Percentiles rank a stretch among this genome's conserved stretches.
phyloP scores from a whole-genome alignment of 1,140 invertebrate genomes.

The Macrostomum lignano region DNA sequence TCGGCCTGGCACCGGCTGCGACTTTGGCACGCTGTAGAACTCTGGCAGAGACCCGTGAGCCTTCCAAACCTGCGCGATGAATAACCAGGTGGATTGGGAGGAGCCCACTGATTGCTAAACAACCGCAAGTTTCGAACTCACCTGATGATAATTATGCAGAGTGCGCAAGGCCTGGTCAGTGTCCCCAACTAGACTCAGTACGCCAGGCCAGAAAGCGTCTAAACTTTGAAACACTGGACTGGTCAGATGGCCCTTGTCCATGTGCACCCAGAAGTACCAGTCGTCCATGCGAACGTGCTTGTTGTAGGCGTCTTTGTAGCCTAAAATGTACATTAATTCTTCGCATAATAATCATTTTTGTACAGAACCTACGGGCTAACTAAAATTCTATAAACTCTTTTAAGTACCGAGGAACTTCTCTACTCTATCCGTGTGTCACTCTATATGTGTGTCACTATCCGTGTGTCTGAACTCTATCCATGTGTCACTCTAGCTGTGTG shows the following conservation, averaged over 20 bases:
- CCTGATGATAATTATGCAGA: conserved; percentile 74
- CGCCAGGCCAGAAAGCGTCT: conserved; percentile 89
- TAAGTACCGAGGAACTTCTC: too few species aligned
- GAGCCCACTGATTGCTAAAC: too few species aligned
- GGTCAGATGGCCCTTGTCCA: conserved; percentile 72
- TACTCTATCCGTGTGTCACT: too few species aligned
- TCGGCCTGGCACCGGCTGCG: conserved; percentile 45
- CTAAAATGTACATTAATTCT: too few species aligned
- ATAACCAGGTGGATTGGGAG: too few species aligned
- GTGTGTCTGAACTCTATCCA: too few species aligned
- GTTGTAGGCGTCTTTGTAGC: conserved; percentile 44
- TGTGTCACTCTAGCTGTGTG: too few species aligned
- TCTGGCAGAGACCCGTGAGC: conserved; percentile 89
- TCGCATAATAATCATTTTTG: too few species aligned
- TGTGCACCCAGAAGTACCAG: conserved; percentile 71
- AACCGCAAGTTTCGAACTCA: too few species aligned
- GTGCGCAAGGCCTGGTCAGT: conserved; percentile 64
- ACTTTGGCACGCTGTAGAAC: conserved; percentile 68
- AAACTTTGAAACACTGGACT: conserved; percentile 69
- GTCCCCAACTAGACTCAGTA: conserved; percentile 42
- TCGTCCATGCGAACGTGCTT: conserved; percentile 69
- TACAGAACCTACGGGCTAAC: too few species aligned
- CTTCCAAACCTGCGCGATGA: conserved; percentile 61
- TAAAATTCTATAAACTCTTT: too few species aligned
- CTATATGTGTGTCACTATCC: too few species aligned